A percentile compares a stretch with the other conserved stretches of the same genome.
Conservation (phyloP, 2,888 invertebrate genomes). For the Lobophora halterata region DNA sequence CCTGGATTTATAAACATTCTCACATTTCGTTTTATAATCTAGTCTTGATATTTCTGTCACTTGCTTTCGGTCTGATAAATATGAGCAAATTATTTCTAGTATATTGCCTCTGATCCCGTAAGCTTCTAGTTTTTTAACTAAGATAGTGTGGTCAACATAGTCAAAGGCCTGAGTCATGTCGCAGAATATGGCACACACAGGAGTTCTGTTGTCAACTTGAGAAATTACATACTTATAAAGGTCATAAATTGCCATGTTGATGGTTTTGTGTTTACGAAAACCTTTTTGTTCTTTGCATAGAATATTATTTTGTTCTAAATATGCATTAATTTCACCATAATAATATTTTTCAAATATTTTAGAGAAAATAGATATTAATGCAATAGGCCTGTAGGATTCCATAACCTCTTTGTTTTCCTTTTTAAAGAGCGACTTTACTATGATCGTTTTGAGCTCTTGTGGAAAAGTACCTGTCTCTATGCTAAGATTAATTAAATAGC, state of each 20-base stretch:
- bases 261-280: constrained; percentile 3
- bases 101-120: constrained; percentile 10
- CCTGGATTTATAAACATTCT: constrained; percentile 1
- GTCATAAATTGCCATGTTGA: constrained; percentile 7
- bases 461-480: background rate
- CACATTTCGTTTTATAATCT: background rate
- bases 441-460: background rate
- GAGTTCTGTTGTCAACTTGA: constrained; percentile 2
- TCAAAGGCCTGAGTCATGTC: constrained; percentile 10
- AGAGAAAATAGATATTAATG: background rate
- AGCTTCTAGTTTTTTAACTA: constrained; percentile 1
- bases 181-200: constrained; percentile 5
- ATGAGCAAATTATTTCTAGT: constrained; percentile 3
- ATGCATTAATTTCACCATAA: constrained; percentile 3
- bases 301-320: constrained; percentile 3
- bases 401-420: constrained; percentile 1
- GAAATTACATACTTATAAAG: background rate
- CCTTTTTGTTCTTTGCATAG: constrained; percentile 4
- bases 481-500: constrained; percentile 1
- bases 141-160: constrained; percentile 5
- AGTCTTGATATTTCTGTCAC: constrained; percentile 4
- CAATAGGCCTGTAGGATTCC: constrained; percentile 2
- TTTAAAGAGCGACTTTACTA: constrained; percentile 10
- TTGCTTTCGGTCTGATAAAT: constrained; percentile 4
- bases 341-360: constrained; percentile 3